Percentiles rank a stretch among this genome's conserved stretches.
These are phyloP conservation scores for Selenia dentaria DNA, from an alignment of 2,888 invertebrate genomes.

Conservation along the genomic window DNA sequence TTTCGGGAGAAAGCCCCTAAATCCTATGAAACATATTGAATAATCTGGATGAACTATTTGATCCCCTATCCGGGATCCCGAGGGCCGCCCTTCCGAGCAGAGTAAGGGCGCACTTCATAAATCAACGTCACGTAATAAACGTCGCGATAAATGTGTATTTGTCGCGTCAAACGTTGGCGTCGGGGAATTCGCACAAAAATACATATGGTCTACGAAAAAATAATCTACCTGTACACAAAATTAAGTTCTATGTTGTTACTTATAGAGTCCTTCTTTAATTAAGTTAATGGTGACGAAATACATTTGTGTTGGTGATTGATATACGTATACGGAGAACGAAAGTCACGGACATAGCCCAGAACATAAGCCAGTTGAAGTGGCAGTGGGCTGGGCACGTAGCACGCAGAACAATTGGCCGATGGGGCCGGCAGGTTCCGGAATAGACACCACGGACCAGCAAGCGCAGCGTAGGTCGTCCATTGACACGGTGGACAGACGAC, in stretches of 20 bases:
- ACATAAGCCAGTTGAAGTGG: too few relatives aligned
- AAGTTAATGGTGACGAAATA: slow-evolving; percentile 33
- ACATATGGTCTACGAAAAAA: slow-evolving; percentile 20
- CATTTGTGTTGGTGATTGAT: slow-evolving; percentile 45
- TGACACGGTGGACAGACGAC: too few relatives aligned
- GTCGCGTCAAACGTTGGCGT: slow-evolving; percentile 51
- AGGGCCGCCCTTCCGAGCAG: slow-evolving; percentile 10
- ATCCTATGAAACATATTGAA: slow-evolving; percentile 19
- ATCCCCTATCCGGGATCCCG: slow-evolving; percentile 1
- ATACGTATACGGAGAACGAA: slow-evolving; percentile 26
- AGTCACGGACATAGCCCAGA: too few relatives aligned
- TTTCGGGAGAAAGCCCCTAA: too few relatives aligned
- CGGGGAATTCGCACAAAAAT: slow-evolving; percentile 38
- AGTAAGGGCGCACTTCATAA: slow-evolving; percentile 46
- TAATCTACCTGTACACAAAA: slow-evolving; percentile 17
- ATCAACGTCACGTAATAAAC: slow-evolving; percentile 58
- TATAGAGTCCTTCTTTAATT: too few relatives aligned
- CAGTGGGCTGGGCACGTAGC: too few relatives aligned
- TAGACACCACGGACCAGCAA: too few relatives aligned
- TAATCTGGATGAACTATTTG: slow-evolving; percentile 19
- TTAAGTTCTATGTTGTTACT: too few relatives aligned
- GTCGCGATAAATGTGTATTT: slow-evolving; percentile 60
- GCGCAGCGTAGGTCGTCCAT: too few relatives aligned
- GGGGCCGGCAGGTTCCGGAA: too few relatives aligned
- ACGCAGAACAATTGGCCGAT: too few relatives aligned